Evolutionary conservation across 2,888 invertebrate genomes (phyloP).

Genomic region (Capitulum mitella): DNA sequence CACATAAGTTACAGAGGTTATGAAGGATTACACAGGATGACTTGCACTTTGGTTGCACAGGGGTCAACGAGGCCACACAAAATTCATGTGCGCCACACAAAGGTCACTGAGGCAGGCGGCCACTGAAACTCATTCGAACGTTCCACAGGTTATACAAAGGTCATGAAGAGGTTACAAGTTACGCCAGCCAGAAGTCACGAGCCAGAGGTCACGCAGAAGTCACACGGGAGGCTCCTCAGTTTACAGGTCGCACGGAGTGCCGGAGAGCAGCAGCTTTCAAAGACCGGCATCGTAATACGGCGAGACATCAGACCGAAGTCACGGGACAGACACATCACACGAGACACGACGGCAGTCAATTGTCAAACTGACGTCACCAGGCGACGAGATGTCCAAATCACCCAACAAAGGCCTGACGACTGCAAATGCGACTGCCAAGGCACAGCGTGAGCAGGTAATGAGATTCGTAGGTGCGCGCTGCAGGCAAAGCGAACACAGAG

Average conservation of each 20-base stretch:
- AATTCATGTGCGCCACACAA: too few relatives aligned
- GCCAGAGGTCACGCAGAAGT: too few relatives aligned
- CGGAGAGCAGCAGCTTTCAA: neutral
- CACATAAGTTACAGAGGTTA: neutral
- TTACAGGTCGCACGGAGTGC: neutral
- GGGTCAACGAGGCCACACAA: too few relatives aligned
- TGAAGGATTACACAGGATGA: neutral
- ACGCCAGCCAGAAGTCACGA: too few relatives aligned
- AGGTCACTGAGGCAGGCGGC: too few relatives aligned
- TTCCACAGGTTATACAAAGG: too few relatives aligned
- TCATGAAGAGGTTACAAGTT: too few relatives aligned
- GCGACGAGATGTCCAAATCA: neutral
- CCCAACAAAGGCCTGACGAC: neutral
- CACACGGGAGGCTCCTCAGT: slow-evolving; percentile 30
- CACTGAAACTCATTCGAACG: too few relatives aligned
- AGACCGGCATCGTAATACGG: neutral
- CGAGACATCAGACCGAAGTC: neutral
- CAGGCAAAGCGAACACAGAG: too few relatives aligned
- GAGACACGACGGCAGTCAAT: neutral
- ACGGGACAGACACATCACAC: neutral
- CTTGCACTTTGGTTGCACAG: too few relatives aligned
- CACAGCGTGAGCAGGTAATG: too few relatives aligned
- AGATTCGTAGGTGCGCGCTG: too few relatives aligned
- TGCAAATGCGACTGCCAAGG: neutral
- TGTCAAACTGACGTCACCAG: neutral